These are phyloP conservation scores for Campylomormyrus numenius DNA, from an alignment of 2,113 vertebrate species.

Conservation along the genomic window DNA sequence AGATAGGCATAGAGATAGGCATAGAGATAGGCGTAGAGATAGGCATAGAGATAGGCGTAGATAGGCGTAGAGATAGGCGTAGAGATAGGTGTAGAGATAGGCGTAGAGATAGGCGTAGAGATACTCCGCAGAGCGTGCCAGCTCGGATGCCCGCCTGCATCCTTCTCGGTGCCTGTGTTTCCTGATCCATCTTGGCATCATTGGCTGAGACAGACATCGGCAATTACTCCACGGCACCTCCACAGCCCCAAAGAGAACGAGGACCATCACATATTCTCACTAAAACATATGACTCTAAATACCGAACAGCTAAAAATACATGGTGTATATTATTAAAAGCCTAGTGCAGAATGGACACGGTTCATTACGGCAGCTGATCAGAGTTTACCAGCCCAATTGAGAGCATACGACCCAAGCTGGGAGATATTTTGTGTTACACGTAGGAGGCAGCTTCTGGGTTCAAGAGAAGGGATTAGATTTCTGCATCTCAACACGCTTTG, in stretches of 20 bases:
- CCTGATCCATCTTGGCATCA: neutral
- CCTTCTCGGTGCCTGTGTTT: neutral
- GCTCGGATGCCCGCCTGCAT: neutral
- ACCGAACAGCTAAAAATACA: neutral
- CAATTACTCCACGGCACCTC: slow-evolving; percentile 42
- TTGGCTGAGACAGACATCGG: slow-evolving; percentile 24
- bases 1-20: too few relatives aligned
- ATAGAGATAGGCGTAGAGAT: neutral
- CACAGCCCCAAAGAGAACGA: neutral
- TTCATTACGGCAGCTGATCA: neutral
- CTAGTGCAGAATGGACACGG: neutral
- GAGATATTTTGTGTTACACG: neutral
- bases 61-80: neutral
- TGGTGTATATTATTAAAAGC: neutral
- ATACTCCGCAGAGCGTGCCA: slow-evolving; percentile 9
- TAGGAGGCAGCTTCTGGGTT: neutral
- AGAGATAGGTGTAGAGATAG: too few relatives aligned
- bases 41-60: neutral
- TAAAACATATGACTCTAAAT: neutral
- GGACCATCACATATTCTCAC: neutral
- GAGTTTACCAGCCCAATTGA: neutral
- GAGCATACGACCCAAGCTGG: neutral
- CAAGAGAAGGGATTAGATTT: neutral
- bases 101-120: too few relatives aligned
- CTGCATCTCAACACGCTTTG: neutral